Percentiles rank a stretch among this genome's conserved stretches.
These are phyloP conservation scores for Drosophila tripunctata DNA, from an alignment of 2,888 invertebrate genomes.

Conservation along the genomic window DNA sequence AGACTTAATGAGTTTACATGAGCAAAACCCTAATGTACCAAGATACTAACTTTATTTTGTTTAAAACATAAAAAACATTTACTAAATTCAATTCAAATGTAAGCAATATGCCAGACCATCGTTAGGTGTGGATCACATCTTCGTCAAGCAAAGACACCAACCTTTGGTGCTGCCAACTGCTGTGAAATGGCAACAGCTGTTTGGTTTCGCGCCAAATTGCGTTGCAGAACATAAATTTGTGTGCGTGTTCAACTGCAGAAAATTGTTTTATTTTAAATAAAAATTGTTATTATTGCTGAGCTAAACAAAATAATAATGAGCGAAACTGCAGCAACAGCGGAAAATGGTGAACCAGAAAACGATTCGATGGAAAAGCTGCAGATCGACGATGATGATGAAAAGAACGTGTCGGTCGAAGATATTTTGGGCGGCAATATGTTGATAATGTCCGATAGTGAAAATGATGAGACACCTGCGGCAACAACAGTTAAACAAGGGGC, in stretches of 20 bases:
- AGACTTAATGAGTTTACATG: constrained; percentile 36
- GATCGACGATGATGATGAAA: constrained; percentile 63
- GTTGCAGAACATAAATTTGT: constrained; percentile 20
- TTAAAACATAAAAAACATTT: constrained; percentile 5
- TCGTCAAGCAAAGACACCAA: constrained; percentile 7
- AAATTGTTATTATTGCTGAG: constrained; percentile 49
- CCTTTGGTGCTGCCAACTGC: constrained; percentile 43
- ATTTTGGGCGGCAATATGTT: constrained; percentile 78
- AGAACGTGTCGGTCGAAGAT: constrained; percentile 72
- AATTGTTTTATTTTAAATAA: constrained; percentile 33
- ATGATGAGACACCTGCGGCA: constrained; percentile 42
- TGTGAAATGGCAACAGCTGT: constrained; percentile 33
- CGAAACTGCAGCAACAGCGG: constrained; percentile 56
- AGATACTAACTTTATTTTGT: no score
- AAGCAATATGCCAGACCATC: neutral
- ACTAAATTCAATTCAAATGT: constrained; percentile 11
- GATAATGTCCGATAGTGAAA: constrained; percentile 78
- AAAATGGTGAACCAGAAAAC: constrained; percentile 54
- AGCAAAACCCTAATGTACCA: constrained; percentile 19
- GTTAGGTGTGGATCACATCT: neutral
- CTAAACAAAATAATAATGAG: constrained; percentile 59
- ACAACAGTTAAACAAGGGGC: constrained; percentile 28
- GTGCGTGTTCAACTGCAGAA: constrained; percentile 47
- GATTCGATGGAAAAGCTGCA: constrained; percentile 65
- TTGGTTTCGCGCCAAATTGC: constrained; percentile 69